Evolutionary conservation across 1,140 invertebrate genomes (phyloP), one percentile per base, ranked within the genome.

Genomic region (Ericerus pela): DNA sequence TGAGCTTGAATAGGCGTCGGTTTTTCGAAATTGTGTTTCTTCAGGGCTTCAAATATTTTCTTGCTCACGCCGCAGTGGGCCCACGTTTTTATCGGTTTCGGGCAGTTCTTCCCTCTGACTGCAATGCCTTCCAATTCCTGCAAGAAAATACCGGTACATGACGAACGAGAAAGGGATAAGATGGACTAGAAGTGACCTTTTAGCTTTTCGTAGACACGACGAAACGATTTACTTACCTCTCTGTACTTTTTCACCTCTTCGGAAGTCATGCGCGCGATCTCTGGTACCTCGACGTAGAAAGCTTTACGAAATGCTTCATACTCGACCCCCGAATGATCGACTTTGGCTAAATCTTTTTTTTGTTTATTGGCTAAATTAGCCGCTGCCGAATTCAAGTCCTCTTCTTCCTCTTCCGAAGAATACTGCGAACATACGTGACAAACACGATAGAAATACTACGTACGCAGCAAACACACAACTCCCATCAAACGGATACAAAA

Each of bases 1-100:
- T 99, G 96, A 47, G 88, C 81, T 70, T 99, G 96, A 66, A 99
- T 99, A 0, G 96, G 96, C 2, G 96, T 99, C 2, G 96, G 96
- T 71, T 96, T 97, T 62, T 95, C 90, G 70, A 95, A 99, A 56
- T 79, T 79, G 30, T 94, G 72, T 72, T 87, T 93, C 68, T 94
- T 96, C 20, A 99, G 69, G 59, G 91, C 79, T 63, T 97, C 93
- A 66, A 98, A 72, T 67, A 98, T 86, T 68, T 96, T 97, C 66
- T 93, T 94, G 51, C 88, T 93, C 1, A 98, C 88, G 29, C 96
- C 96, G 69, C 92, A 96, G 63, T 99, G 96, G 0, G 96, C 93
- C 96, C 96, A 99, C 0, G 84, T 85, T 72, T 82, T 91, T 14
- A 98, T 91, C 0, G 95, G 94, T 65, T 91, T 94, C 0, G 95